Evolutionary conservation across 2,888 invertebrate species (phyloP).

Genomic region (Spisula solida): DNA sequence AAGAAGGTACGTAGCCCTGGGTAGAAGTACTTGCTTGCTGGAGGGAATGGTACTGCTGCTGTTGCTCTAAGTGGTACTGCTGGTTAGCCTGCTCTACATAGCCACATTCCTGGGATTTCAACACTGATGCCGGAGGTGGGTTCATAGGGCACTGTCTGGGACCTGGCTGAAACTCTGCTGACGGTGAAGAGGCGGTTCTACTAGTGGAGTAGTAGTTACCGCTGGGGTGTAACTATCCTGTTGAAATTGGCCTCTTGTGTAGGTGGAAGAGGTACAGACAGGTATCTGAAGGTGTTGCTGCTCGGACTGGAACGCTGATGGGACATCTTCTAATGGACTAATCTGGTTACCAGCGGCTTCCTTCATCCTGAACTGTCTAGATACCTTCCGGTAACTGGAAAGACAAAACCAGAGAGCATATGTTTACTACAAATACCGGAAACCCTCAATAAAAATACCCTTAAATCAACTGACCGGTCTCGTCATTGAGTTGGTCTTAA

Average conservation of each 20-base stretch:
- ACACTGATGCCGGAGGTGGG: slow-evolving; percentile 54
- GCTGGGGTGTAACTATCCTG: slow-evolving; percentile 46
- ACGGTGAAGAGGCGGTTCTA: slow-evolving; percentile 46
- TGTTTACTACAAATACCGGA: slow-evolving; percentile 11
- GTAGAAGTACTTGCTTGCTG: slow-evolving; percentile 46
- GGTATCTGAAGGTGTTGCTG: slow-evolving; percentile 30
- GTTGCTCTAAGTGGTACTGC: slow-evolving; percentile 48
- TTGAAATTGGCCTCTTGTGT: too few species aligned
- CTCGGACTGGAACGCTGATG: too few species aligned
- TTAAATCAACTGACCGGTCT: slow-evolving; percentile 45
- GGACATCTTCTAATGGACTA: too few species aligned
- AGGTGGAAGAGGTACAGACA: slow-evolving; percentile 48
- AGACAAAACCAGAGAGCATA: too few species aligned
- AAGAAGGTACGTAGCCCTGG: slow-evolving; percentile 40
- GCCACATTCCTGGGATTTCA: too few species aligned
- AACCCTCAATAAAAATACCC: not conserved
- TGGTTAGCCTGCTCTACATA: too few species aligned
- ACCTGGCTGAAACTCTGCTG: slow-evolving; percentile 51
- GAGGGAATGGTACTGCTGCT: slow-evolving; percentile 43
- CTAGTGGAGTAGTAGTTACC: too few species aligned
- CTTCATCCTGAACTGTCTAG: too few species aligned
- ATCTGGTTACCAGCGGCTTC: too few species aligned
- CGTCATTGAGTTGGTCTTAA: too few species aligned
- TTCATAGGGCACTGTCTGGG: slow-evolving; percentile 46
- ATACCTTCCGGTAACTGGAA: too few species aligned